Percentiles rank a stretch among this genome's conserved stretches.
These are phyloP conservation scores for Pongo abelii DNA, from an alignment of 2,113 vertebrate species.

Conservation along the genomic window DNA sequence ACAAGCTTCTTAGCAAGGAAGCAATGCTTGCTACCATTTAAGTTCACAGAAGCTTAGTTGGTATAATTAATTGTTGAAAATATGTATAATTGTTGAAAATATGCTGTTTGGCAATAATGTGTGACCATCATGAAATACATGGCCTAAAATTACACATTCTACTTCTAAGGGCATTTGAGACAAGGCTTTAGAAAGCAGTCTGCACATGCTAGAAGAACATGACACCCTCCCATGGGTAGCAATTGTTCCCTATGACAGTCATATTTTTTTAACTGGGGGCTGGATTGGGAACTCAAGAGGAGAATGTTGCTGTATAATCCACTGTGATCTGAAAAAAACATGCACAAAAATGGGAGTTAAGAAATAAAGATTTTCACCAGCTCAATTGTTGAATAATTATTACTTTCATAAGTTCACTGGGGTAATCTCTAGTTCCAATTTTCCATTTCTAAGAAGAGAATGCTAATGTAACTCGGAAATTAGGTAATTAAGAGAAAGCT, in stretches of 20 bases:
- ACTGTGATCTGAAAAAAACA: not conserved
- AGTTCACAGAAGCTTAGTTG: not conserved
- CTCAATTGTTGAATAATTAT: not conserved
- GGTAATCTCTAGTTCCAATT: not conserved
- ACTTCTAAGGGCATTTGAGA: not conserved
- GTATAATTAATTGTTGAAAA: not conserved
- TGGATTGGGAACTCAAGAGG: constrained; percentile 1
- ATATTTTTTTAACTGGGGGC: not conserved
- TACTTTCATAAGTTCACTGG: constrained; percentile 34
- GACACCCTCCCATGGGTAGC: not conserved
- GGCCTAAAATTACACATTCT: not conserved
- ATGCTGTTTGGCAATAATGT: not conserved
- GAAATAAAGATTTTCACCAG: not conserved
- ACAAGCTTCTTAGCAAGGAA: not conserved
- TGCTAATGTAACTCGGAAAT: not conserved
- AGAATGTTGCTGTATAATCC: not conserved
- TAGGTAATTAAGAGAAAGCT: not conserved
- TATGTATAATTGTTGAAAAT: not conserved
- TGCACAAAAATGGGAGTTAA: not conserved
- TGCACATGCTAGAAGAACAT: not conserved
- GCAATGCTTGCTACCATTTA: not conserved
- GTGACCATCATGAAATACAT: not conserved
- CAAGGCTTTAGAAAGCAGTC: not conserved
- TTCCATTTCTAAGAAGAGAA: not conserved
- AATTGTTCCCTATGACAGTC: not conserved